Percentiles rank a stretch among this genome's conserved stretches.
Conservation (phyloP, 2,797 vertebrate genomes). For the Malacoraja senta region DNA sequence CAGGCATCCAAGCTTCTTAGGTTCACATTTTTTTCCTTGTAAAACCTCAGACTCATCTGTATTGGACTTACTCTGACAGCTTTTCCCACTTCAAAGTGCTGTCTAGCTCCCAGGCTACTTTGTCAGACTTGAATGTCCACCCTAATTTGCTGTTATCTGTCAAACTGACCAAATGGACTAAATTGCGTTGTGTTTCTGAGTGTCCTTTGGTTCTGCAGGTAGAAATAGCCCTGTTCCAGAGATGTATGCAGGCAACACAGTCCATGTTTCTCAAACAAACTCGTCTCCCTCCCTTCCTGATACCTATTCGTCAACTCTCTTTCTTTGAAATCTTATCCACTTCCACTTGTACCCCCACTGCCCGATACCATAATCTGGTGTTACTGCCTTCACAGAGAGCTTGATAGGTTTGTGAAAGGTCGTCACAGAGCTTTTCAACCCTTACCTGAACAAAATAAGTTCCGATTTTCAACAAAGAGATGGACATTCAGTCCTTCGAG, state of each 20-base stretch:
- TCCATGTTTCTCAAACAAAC: neutral
- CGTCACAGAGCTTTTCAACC: neutral
- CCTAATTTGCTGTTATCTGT: neutral
- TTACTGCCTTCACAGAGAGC: neutral
- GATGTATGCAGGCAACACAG: neutral
- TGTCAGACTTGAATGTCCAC: neutral
- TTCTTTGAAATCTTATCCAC: neutral
- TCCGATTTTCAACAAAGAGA: no score
- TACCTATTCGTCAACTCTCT: neutral
- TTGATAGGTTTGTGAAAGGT: neutral
- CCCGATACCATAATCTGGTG: neutral
- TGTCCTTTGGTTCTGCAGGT: neutral
- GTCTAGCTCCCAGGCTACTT: neutral
- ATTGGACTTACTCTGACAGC: neutral
- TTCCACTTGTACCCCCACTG: neutral
- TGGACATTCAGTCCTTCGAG: no score
- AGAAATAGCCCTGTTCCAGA: neutral
- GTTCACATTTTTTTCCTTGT: neutral
- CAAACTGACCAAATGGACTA: neutral
- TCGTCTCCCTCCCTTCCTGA: neutral
- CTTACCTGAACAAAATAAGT: no score
- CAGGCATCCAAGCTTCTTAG: neutral
- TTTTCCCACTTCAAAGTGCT: neutral
- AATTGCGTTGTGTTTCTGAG: neutral
- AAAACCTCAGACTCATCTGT: neutral